Conservation (phyloP, 2,888 invertebrate genomes). For the Amblyjoppa fuscipennis region DNA sequence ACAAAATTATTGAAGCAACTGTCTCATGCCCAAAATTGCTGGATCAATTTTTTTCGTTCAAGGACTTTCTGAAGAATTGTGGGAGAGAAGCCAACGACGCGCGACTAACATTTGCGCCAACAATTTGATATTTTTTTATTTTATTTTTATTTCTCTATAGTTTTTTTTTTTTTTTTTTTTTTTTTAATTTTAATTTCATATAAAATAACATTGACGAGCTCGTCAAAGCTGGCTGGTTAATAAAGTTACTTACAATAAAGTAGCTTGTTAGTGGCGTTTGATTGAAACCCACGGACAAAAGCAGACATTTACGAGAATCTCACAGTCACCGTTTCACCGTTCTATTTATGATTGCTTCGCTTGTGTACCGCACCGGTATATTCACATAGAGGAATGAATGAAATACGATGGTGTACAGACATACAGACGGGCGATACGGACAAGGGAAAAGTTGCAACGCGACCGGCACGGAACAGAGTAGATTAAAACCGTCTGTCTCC, state of each 20-base stretch:
- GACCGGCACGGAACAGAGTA: conserved; percentile 10
- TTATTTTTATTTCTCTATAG: not conserved
- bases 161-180: no score
- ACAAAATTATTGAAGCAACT: no score
- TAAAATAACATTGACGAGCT: not conserved
- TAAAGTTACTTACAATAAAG: not conserved
- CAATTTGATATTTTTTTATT: not conserved
- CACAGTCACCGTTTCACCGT: not conserved
- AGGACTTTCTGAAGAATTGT: no score
- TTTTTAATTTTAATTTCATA: not conserved
- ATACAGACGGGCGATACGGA: not conserved
- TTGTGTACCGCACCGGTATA: conserved; percentile 4
- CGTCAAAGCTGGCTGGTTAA: not conserved
- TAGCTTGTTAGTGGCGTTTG: conserved; percentile 7
- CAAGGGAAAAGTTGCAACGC: conserved; percentile 9
- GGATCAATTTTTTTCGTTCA: no score
- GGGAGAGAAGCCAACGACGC: not conserved
- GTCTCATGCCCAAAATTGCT: no score
- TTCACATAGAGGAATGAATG: not conserved
- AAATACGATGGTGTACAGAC: not conserved
- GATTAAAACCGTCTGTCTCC: conserved; percentile 6
- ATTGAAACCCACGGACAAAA: not conserved
- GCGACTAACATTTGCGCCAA: not conserved
- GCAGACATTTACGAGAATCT: conserved; percentile 1
- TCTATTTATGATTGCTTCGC: not conserved